Base-by-base conservation (phyloP, 1,140 invertebrate species). In the Asobara japonica region DNA sequence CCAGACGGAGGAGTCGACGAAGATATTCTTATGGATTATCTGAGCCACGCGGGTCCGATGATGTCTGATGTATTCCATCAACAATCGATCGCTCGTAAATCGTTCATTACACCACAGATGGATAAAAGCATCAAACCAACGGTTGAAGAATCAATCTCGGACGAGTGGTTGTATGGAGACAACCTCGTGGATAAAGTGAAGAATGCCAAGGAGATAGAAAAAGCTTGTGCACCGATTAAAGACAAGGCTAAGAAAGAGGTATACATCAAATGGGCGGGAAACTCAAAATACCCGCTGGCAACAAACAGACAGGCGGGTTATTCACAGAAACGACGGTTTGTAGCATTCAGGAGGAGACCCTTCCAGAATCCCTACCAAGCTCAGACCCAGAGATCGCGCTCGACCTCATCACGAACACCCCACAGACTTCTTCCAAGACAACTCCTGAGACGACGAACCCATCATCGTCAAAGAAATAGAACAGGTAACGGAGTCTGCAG, bases 161-260 rank as follows among this genome's bases (percentile, higher is more conserved):
- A 81, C 56, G 45, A 72, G 66, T 65, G 80, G 81, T 67, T 83
- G 76, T 73, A 79, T 66, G 71, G 66, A 16, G 30, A 72, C 1
- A 65, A 72, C 13, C 29, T 75, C 5, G 25, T 5, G 1, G 74
- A 69, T 0, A 41, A 69, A 30, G 65, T 75, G 5, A 73, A 75
- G 31, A 51, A 73, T 1, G 62, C 64, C 7, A 75, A 75, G 16
- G 61, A 64, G 33, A 65, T 75, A 11, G 74, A 72, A 22, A 72
- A 72, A 48, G 65, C 74, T 1, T 74, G 72, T 70, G 27, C 69
- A 6, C n/a, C 66, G 7, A 67, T 74, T 16, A 70, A 74, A 56
- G 64, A 71, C 5, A 70, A 74, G 27, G 13, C 51, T 11, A 68
- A 45, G 30, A 27, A 16, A 67, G 25, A 60, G 11, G 1, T 7